Evolutionary conservation across 2,888 invertebrate genomes (phyloP).

Genomic region (Serrognathus titanus): DNA sequence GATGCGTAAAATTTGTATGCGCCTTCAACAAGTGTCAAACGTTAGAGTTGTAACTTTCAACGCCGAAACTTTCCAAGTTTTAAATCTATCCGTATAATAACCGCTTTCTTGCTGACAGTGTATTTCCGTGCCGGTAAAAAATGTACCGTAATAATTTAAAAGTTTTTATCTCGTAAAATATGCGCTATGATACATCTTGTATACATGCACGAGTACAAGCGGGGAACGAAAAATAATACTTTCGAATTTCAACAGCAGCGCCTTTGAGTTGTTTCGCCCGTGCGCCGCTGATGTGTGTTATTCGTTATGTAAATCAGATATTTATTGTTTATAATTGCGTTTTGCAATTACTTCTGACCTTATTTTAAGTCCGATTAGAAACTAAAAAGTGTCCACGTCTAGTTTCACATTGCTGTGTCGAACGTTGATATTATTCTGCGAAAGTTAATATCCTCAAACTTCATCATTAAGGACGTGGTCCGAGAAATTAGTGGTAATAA

Average conservation of each 20-base stretch:
- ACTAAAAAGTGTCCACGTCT: neutral
- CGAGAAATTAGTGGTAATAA: too few species aligned
- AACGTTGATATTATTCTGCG: too few species aligned
- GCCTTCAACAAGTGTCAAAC: neutral
- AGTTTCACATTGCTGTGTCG: neutral
- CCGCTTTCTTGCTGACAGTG: too few species aligned
- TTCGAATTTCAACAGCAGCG: conserved; percentile 7
- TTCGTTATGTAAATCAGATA: conserved; percentile 13
- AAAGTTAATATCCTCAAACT: too few species aligned
- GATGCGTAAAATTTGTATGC: neutral
- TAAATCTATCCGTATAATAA: too few species aligned
- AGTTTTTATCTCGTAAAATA: neutral
- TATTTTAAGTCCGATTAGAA: neutral
- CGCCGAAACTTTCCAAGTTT: too few species aligned
- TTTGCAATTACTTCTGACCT: conserved; percentile 12
- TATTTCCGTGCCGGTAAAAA: too few species aligned
- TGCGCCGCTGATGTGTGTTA: neutral
- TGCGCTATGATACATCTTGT: neutral
- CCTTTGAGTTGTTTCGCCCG: neutral
- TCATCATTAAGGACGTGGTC: too few species aligned
- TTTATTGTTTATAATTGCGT: conserved; percentile 13
- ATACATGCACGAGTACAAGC: neutral
- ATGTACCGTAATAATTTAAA: too few species aligned
- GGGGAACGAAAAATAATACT: neutral
- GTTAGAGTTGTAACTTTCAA: neutral